Percentiles rank a stretch among this genome's conserved stretches.
Evolutionary conservation across 2,888 invertebrate genomes (phyloP).

Genomic region (Artemia sinica): DNA sequence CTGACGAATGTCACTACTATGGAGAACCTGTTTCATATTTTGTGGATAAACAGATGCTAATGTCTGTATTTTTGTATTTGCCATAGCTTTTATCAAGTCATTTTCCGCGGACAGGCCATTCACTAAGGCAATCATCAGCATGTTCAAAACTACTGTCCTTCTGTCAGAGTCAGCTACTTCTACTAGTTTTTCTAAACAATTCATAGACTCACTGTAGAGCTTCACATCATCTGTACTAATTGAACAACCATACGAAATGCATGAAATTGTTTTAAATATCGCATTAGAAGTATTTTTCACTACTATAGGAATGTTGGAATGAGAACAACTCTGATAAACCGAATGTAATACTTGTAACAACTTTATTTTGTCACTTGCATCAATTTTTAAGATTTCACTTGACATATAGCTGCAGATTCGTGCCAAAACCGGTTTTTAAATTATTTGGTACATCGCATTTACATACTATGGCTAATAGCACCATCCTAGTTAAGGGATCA

Average conservation of each 20-base stretch:
- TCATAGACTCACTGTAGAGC: background rate
- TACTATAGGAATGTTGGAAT: background rate
- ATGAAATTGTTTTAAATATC: background rate
- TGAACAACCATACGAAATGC: background rate
- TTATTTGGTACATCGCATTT: background rate
- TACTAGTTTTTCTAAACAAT: background rate
- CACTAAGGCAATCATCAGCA: background rate
- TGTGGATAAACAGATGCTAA: background rate
- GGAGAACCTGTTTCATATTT: background rate
- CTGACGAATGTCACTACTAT: background rate
- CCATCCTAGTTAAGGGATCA: conserved; percentile 5
- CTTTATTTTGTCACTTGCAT: background rate
- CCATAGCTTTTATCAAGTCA: background rate
- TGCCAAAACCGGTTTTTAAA: background rate
- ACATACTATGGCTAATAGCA: background rate
- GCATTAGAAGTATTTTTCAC: background rate
- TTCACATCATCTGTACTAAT: background rate
- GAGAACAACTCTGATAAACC: background rate
- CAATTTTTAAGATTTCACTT: background rate
- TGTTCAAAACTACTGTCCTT: conserved; percentile 2
- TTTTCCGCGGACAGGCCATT: background rate
- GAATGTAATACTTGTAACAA: background rate
- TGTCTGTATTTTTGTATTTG: conserved; percentile 1
- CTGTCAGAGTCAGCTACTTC: background rate
- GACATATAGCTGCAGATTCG: background rate